Evolutionary conservation across 1,140 invertebrate species (phyloP).

Genomic region (Matsumurasca onukii): DNA sequence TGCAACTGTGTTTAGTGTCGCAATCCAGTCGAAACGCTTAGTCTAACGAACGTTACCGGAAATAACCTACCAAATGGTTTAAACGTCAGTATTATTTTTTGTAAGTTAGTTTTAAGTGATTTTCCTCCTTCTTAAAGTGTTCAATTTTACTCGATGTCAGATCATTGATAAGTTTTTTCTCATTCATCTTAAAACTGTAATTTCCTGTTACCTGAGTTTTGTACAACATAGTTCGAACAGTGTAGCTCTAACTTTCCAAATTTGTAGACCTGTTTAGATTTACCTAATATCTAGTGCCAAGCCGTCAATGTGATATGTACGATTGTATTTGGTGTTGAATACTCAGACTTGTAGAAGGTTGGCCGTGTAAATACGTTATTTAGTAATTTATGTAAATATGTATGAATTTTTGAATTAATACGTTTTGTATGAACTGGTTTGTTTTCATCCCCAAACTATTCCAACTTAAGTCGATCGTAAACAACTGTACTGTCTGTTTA

Average conservation of each 20-base stretch:
- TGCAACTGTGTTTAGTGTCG: neutral
- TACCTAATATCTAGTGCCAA: slow-evolving; percentile 5
- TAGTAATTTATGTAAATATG: slow-evolving; percentile 18
- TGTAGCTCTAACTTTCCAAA: too few species aligned
- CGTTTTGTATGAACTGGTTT: slow-evolving; percentile 24
- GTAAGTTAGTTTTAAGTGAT: neutral
- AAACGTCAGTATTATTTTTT: slow-evolving; percentile 4
- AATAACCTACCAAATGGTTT: slow-evolving; percentile 6
- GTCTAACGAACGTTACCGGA: slow-evolving; percentile 3
- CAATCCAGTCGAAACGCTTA: slow-evolving; percentile 7
- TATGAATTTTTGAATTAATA: slow-evolving; percentile 18
- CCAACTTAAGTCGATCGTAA: too few species aligned
- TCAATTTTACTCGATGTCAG: too few species aligned
- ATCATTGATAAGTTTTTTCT: too few species aligned
- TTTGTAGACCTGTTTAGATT: too few species aligned
- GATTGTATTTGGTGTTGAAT: slow-evolving; percentile 6
- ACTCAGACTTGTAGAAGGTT: neutral
- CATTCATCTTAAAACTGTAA: too few species aligned
- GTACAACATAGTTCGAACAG: slow-evolving; percentile 7
- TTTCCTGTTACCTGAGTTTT: slow-evolving; percentile 3
- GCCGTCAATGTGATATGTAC: slow-evolving; percentile 15
- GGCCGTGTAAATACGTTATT: slow-evolving; percentile 13
- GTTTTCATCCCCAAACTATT: too few species aligned
- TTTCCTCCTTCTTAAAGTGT: neutral
- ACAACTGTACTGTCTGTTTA: too few species aligned